phyloP scores from a whole-genome alignment of 2,797 vertebrate genomes.

The Sebastolobus alascanus region DNA sequence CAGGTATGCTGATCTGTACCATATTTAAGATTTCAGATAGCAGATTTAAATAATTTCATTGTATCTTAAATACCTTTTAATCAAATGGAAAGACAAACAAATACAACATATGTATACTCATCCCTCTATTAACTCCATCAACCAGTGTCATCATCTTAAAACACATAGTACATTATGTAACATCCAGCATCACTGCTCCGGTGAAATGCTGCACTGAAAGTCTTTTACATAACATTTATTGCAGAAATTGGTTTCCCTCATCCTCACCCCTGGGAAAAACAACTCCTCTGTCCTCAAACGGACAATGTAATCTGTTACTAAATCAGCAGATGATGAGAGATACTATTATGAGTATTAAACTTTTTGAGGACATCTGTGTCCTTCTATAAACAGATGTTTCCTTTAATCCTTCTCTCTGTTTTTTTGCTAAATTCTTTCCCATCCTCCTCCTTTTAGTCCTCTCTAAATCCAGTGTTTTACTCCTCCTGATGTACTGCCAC shows the following conservation, averaged over 20 bases:
- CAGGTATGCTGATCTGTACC: background rate
- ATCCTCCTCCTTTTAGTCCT: background rate
- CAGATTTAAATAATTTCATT: background rate
- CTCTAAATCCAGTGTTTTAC: constrained; percentile 11
- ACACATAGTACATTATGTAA: background rate
- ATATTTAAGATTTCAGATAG: background rate
- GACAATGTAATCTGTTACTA: constrained; percentile 60
- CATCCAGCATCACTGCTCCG: background rate
- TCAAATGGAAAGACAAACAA: background rate
- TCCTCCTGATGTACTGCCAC: background rate
- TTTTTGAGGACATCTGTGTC: constrained; percentile 60
- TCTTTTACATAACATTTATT: constrained; percentile 38
- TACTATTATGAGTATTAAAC: constrained; percentile 51
- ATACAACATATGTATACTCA: background rate
- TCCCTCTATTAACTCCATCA: constrained; percentile 18
- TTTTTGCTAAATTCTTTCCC: constrained; percentile 20
- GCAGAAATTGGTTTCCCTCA: constrained; percentile 12
- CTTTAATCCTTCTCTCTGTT: constrained; percentile 51
- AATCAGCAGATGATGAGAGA: constrained; percentile 59
- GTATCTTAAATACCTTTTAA: background rate
- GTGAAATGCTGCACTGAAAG: constrained; percentile 16
- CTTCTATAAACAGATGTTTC: constrained; percentile 69
- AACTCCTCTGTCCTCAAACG: constrained; percentile 21
- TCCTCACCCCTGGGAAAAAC: background rate
- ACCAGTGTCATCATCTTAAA: constrained; percentile 25